Conservation (phyloP, 2,797 vertebrate genomes). For the Carapus acus region DNA sequence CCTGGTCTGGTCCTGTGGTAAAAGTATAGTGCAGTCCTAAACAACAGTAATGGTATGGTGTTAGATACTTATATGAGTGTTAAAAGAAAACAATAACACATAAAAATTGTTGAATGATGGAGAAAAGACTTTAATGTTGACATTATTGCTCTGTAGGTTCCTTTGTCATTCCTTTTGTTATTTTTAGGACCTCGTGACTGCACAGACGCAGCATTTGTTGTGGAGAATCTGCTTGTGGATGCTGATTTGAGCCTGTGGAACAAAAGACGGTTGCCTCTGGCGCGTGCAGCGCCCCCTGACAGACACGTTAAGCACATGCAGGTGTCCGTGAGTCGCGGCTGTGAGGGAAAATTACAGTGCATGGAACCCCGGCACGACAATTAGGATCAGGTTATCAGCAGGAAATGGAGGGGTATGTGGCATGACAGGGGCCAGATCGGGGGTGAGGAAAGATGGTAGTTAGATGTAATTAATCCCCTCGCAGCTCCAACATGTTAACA, state of each 20-base stretch:
- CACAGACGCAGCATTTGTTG: no score
- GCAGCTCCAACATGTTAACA: slow-evolving; percentile 26
- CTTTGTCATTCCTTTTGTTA: no score
- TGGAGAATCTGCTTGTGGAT: slow-evolving; percentile 19
- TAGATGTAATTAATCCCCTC: slow-evolving; percentile 50
- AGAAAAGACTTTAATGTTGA: no score
- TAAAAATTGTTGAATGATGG: no score
- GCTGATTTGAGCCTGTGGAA: slow-evolving; percentile 48
- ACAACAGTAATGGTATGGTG: no score
- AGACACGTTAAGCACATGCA: slow-evolving; percentile 68
- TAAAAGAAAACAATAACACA: no score
- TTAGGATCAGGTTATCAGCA: slow-evolving; percentile 65
- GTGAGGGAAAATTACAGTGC: slow-evolving; percentile 70
- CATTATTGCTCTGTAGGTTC: no score
- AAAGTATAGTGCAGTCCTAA: no score
- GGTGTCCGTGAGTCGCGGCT: slow-evolving; percentile 63
- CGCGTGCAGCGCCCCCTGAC: slow-evolving; percentile 48
- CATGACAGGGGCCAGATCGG: slow-evolving; percentile 28
- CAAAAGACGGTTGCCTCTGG: slow-evolving; percentile 38
- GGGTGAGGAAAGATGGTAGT: slow-evolving; percentile 28
- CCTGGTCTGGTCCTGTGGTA: no score
- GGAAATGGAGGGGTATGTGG: slow-evolving; percentile 71
- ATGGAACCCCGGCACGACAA: slow-evolving; percentile 56
- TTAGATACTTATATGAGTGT: no score
- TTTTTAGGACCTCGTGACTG: no score